Evolutionary conservation across 2,113 vertebrate species (phyloP).

Genomic region (Indicator maculatus): DNA sequence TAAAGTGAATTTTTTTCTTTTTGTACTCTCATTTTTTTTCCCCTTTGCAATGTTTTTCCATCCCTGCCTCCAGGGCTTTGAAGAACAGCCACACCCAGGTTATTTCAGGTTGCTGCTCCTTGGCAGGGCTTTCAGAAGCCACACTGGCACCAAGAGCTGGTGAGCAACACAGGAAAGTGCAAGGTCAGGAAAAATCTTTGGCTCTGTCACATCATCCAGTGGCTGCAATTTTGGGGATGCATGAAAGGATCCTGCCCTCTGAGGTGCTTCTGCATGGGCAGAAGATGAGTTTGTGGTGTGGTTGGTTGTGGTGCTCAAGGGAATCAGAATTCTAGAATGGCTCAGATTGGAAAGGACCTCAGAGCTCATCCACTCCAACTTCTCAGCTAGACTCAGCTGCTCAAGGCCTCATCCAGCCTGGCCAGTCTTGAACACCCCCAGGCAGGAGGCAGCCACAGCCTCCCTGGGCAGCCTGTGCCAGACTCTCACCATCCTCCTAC

Average conservation of each 20-base stretch:
- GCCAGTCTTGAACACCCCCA: no score
- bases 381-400: no score
- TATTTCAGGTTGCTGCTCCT: constrained; percentile 43
- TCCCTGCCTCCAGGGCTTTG: background rate
- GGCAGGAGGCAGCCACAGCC: no score
- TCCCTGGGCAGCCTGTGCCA: no score
- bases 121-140: background rate
- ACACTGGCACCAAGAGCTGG: background rate
- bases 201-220: background rate
- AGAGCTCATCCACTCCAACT: no score
- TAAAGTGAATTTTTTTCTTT: background rate
- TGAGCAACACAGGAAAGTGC: constrained; percentile 3
- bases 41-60: background rate
- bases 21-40: background rate
- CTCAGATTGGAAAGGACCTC: no score
- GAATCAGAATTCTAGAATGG: no score
- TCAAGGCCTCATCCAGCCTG: no score
- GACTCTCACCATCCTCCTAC: no score
- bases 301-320: background rate
- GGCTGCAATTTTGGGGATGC: background rate
- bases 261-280: background rate
- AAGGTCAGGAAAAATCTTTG: background rate
- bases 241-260: background rate
- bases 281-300: background rate
- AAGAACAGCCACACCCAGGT: background rate